A percentile compares a stretch with the other conserved stretches of the same genome.
Evolutionary conservation across 2,113 vertebrate species (phyloP).

Genomic region (Tragelaphus imberbis): DNA sequence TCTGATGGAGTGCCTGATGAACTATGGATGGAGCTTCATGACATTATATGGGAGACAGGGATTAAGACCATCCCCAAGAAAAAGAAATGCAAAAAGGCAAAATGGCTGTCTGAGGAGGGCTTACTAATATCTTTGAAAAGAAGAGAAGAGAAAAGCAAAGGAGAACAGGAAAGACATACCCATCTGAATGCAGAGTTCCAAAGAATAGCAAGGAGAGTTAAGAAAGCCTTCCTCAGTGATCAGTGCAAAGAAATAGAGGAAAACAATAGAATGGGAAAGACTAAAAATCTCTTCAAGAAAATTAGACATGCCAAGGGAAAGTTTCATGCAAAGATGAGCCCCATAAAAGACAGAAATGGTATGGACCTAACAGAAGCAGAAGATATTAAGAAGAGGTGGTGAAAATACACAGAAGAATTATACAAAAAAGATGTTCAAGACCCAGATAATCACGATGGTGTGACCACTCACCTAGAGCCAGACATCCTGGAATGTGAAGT

Average conservation of each 20-base stretch:
- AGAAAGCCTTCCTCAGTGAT: neutral
- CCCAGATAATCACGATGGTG: neutral
- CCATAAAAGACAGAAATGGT: neutral
- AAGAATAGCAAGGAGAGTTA: neutral
- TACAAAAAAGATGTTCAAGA: neutral
- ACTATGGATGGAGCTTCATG: neutral
- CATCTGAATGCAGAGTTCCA: neutral
- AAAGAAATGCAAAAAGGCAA: neutral
- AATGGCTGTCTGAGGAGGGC: neutral
- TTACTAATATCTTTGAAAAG: neutral
- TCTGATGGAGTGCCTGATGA: neutral
- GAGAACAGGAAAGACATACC: neutral
- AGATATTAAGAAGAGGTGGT: neutral
- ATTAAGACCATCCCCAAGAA: neutral
- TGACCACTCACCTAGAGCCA: neutral
- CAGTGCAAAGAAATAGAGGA: neutral
- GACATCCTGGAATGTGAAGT: neutral
- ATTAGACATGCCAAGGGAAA: neutral
- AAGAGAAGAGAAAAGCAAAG: neutral
- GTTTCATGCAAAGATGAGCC: neutral
- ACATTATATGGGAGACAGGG: neutral
- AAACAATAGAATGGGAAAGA: neutral
- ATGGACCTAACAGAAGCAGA: neutral
- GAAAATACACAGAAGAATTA: neutral
- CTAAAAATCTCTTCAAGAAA: neutral